Conservation (phyloP, 2,888 invertebrate genomes). For the Catocala sponsa region DNA sequence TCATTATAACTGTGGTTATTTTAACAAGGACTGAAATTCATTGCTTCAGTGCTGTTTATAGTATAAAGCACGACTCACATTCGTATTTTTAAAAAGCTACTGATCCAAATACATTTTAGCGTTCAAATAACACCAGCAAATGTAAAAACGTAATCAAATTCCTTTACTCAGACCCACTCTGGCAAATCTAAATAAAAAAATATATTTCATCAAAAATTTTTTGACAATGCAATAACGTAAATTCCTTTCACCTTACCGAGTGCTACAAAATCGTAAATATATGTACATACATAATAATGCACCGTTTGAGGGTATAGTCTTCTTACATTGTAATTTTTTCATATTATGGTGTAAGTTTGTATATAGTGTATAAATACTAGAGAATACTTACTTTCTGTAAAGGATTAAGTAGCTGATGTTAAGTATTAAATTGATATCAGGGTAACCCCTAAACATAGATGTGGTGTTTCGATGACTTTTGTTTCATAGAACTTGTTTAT, state of each 20-base stretch:
- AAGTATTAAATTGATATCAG: conserved; percentile 83
- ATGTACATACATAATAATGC: not conserved
- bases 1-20: too few relatives aligned
- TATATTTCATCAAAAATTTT: conserved; percentile 9
- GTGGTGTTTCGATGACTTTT: conserved; percentile 64
- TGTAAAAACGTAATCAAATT: conserved; percentile 12
- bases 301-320: not conserved
- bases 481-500: conserved; percentile 43
- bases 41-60: too few relatives aligned
- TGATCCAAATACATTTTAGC: conserved; percentile 5
- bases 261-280: conserved; percentile 7
- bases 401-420: conserved; percentile 67
- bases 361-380: conserved; percentile 74
- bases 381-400: conserved; percentile 62
- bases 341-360: conserved; percentile 53
- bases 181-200: conserved; percentile 9
- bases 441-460: conserved; percentile 78
- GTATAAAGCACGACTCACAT: too few relatives aligned
- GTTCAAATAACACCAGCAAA: conserved; percentile 7
- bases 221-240: conserved; percentile 18
- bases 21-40: too few relatives aligned
- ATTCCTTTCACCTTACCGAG: conserved; percentile 6
- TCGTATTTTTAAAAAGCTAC: not conserved
- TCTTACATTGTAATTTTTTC: conserved; percentile 5
- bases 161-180: conserved; percentile 1